phyloP scores from a whole-genome alignment of 2,797 vertebrate species.

The Karalla daura region DNA sequence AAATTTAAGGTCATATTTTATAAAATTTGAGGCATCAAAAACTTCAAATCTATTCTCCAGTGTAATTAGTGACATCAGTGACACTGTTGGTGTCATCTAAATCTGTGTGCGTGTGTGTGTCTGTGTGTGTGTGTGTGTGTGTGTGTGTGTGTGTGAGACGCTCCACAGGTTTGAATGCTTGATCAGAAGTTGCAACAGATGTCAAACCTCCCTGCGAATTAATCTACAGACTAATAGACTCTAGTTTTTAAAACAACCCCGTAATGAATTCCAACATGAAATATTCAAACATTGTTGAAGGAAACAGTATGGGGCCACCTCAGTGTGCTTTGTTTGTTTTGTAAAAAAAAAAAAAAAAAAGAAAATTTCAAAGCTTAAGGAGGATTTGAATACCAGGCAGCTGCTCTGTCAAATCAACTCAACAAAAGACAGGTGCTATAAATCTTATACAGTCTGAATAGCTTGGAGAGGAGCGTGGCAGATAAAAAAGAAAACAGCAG shows the following conservation, averaged over 20 bases:
- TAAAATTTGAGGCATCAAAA: too few species aligned
- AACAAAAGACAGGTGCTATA: slow-evolving; percentile 53
- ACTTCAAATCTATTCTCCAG: too few species aligned
- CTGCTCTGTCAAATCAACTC: slow-evolving; percentile 54
- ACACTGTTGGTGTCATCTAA: too few species aligned
- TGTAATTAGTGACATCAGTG: too few species aligned
- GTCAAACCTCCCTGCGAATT: not conserved
- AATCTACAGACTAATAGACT: not conserved
- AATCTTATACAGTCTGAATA: slow-evolving; percentile 40
- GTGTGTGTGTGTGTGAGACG: not conserved
- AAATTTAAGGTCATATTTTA: too few species aligned
- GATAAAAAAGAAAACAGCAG: slow-evolving; percentile 46
- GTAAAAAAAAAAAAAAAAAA: slow-evolving; percentile 5
- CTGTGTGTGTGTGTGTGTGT: too few species aligned
- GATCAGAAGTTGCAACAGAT: not conserved
- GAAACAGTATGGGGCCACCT: not conserved
- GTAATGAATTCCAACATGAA: slow-evolving; percentile 9
- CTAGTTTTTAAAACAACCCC: not conserved
- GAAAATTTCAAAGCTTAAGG: slow-evolving; percentile 47
- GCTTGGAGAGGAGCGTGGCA: slow-evolving; percentile 42
- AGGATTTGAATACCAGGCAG: slow-evolving; percentile 61
- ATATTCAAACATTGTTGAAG: slow-evolving; percentile 16
- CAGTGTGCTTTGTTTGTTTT: slow-evolving; percentile 32
- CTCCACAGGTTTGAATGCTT: not conserved
- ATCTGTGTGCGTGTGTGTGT: too few species aligned